Conservation (phyloP, 2,888 invertebrate genomes). For the Sipha maydis region DNA sequence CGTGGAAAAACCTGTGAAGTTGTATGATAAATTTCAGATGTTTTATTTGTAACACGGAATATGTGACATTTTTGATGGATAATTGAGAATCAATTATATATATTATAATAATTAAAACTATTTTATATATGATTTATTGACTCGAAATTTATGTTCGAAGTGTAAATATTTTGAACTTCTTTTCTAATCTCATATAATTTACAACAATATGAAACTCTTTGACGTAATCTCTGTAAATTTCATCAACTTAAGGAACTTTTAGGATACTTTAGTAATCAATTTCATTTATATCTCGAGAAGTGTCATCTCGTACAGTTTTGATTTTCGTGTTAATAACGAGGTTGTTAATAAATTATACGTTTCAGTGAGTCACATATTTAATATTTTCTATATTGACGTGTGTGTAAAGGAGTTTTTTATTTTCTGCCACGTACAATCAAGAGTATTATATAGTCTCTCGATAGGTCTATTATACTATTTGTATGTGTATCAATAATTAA, state of each 20-base stretch:
- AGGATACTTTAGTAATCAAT: not conserved
- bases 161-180: not conserved
- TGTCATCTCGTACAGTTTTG: not conserved
- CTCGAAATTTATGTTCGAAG: not conserved
- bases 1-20: no score
- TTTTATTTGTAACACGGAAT: no score
- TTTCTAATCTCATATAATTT: not conserved
- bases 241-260: no score
- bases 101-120: not conserved
- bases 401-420: constrained; percentile 5
- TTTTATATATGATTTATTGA: not conserved
- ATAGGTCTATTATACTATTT: constrained; percentile 44
- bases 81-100: no score
- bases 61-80: no score
- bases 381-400: not conserved
- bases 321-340: constrained; percentile 4
- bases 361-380: not conserved
- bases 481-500: not conserved
- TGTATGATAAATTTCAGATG: no score
- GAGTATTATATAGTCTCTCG: not conserved
- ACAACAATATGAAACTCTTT: not conserved
- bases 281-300: not conserved
- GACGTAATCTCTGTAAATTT: not conserved
- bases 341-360: not conserved
- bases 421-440: constrained; percentile 1